Evolutionary conservation across 2,113 vertebrate genomes (phyloP).

Genomic region (Takifugu bimaculatus): DNA sequence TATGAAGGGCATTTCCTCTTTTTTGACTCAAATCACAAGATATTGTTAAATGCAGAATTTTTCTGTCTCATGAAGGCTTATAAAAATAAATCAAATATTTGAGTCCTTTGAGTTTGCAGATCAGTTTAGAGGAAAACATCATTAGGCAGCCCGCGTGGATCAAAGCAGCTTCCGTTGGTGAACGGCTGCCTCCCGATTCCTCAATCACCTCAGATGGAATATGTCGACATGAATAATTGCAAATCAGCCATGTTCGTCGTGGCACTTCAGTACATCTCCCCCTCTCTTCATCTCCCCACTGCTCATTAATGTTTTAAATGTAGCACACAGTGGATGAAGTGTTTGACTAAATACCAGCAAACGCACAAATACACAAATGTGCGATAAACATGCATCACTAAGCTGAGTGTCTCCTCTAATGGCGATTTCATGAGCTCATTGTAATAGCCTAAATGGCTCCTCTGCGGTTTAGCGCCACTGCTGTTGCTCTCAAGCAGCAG

Average conservation of each 20-base stretch:
- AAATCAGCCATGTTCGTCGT: constrained; percentile 38
- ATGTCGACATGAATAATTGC: constrained; percentile 59
- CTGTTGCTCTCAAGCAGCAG: background rate
- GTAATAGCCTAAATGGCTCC: constrained; percentile 7
- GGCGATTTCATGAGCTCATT: constrained; percentile 31
- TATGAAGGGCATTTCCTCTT: background rate
- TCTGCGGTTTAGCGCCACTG: constrained; percentile 9
- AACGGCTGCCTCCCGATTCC: constrained; percentile 19
- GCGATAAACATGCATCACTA: constrained; percentile 30
- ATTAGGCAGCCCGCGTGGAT: constrained; percentile 1
- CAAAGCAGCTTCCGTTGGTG: constrained; percentile 4
- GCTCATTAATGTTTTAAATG: constrained; percentile 58
- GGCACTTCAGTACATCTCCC: constrained; percentile 32
- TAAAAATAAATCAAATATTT: constrained; percentile 1
- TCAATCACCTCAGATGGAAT: constrained; percentile 48
- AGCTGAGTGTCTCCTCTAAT: constrained; percentile 18
- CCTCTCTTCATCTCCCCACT: constrained; percentile 24
- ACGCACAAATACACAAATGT: constrained; percentile 19
- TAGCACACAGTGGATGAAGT: constrained; percentile 24
- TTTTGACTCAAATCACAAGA: constrained; percentile 6
- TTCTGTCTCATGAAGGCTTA: constrained; percentile 3
- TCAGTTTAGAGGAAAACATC: background rate
- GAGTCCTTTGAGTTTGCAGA: background rate
- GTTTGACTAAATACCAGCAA: constrained; percentile 26
- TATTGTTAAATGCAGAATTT: constrained; percentile 6